These are phyloP conservation scores for Bombyx mori DNA, from an alignment of 1,140 invertebrate genomes.

Conservation along the genomic window DNA sequence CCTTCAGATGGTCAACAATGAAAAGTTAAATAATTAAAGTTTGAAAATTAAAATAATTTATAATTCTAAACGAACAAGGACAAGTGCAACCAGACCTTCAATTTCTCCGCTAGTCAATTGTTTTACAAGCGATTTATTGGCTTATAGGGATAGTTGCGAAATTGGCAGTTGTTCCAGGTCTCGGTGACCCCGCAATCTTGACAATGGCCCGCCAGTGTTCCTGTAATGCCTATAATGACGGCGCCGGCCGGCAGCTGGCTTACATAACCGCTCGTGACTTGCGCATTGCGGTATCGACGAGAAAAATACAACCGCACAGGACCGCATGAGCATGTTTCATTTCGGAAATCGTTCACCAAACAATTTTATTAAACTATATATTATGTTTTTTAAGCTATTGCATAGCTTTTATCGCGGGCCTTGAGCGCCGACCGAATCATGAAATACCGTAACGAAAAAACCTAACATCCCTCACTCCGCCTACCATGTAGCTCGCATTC, in stretches of 20 bases:
- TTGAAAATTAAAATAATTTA: no score
- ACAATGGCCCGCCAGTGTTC: constrained; percentile 62
- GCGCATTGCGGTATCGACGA: constrained; percentile 60
- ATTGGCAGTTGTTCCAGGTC: constrained; percentile 56
- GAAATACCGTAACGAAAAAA: no score
- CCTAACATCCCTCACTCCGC: no score
- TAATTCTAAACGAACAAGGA: no score
- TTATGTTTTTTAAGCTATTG: background rate
- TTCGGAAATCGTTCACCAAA: background rate
- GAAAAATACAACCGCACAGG: constrained; percentile 48
- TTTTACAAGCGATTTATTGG: constrained; percentile 67
- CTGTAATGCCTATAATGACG: constrained; percentile 59
- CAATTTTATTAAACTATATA: background rate
- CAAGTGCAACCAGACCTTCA: constrained; percentile 15
- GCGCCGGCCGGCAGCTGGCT: constrained; percentile 59
- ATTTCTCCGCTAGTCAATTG: constrained; percentile 50
- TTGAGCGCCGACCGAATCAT: no score
- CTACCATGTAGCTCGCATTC: no score
- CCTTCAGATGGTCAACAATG: no score
- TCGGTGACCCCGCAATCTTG: constrained; percentile 67
- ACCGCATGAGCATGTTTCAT: background rate
- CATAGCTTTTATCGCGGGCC: no score
- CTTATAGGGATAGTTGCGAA: constrained; percentile 60
- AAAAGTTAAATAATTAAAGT: no score
- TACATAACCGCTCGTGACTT: constrained; percentile 67